These are phyloP conservation scores for Paraescarpia echinospica DNA, from an alignment of 1,140 invertebrate species.

Conservation along the genomic window DNA sequence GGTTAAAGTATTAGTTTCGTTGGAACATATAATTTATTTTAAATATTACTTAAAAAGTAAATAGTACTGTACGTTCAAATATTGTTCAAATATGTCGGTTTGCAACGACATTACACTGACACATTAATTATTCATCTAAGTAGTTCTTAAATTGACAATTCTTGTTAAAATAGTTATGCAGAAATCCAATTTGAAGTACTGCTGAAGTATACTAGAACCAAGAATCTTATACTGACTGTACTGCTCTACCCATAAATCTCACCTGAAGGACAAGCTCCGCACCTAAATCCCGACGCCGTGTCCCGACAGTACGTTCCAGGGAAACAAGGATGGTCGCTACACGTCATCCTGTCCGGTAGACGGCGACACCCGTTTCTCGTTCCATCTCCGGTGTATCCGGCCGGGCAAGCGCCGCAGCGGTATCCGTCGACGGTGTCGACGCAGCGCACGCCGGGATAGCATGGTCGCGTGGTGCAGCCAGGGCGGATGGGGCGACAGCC, in stretches of 20 bases:
- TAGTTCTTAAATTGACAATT: too few species aligned
- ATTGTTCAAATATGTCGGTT: not conserved
- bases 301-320: constrained; percentile 79
- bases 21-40: not conserved
- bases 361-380: constrained; percentile 18
- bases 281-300: constrained; percentile 64
- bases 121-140: too few species aligned
- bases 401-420: constrained; percentile 70
- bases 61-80: not conserved
- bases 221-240: not conserved
- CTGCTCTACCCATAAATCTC: not conserved
- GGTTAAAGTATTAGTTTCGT: not conserved
- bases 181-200: not conserved
- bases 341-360: not conserved
- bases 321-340: constrained; percentile 69
- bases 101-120: too few species aligned
- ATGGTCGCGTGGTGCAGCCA: constrained; percentile 42
- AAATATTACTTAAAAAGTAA: not conserved
- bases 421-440: constrained; percentile 65
- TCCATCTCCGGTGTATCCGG: constrained; percentile 58
- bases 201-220: not conserved
- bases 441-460: constrained; percentile 58
- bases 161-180: not conserved
- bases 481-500: constrained; percentile 62
- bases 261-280: constrained; percentile 70